Base-by-base conservation (phyloP, 1,140 invertebrate genomes). In the Apis laboriosa region DNA sequence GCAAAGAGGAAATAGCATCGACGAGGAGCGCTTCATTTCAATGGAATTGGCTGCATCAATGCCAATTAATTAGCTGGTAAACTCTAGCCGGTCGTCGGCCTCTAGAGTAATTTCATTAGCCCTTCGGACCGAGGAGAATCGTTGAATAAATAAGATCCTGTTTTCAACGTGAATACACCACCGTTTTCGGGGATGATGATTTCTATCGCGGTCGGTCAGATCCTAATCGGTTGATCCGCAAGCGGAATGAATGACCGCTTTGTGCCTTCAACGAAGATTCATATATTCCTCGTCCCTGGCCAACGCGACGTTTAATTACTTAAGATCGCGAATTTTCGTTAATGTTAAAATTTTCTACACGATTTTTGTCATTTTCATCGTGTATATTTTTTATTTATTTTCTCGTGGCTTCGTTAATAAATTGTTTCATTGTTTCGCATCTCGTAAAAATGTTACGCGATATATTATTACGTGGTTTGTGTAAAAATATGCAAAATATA, bases 31-130 rank as follows among this genome's bases (percentile, higher is more conserved):
- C 77, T 86, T 90, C 77, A 49, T 77, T 88, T 88, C 87, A 84
- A 87, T 80, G 75, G 83, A 86, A 91, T 88, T 89, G 90, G 84
- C 84, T 80, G 89, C 89, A 91, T 89, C 86, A 88, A 90, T 90
- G 89, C 86, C 85, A 91, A 89, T 91, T 91, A 90, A 90, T 91
- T 90, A 90, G 82, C 80, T 85, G 64, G 84, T 78, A 87, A 91
- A 86, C 83, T 84, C 63, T 49, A 7, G 67, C 17, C 73, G 64
- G 74, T 71, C 78, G 66, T 75, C 74, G 61, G 74, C 76, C 70
- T 66, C 76, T 61, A 0, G 71, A 84, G 86, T 81, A 88, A 88
- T 89, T 88, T 79, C 85, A 88, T 89, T 84, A 88, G 78, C 83
- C 77, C 66, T 51, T 24, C 43, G 72, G 49, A 77, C 55, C 53